phyloP scores from a whole-genome alignment of 2,888 invertebrate species.

The Julus scandinavius region DNA sequence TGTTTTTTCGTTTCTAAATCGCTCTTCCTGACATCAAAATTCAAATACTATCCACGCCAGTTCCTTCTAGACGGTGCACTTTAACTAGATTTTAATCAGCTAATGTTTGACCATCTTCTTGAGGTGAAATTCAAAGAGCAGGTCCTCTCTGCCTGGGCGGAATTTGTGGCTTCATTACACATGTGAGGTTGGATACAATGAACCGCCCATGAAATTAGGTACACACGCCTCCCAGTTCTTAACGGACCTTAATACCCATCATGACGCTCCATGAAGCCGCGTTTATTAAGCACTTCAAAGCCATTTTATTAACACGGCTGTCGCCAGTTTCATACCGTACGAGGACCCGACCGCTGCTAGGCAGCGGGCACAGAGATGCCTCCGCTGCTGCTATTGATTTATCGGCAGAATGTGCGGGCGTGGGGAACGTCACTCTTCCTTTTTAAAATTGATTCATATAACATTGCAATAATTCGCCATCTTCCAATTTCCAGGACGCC shows the following conservation, averaged over 20 bases:
- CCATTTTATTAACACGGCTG: background rate
- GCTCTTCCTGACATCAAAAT: too few species aligned
- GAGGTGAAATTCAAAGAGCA: too few species aligned
- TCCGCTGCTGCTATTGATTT: background rate
- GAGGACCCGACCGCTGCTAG: background rate
- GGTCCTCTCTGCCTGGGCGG: too few species aligned
- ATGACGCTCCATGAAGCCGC: slow-evolving; percentile 7
- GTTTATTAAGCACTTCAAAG: slow-evolving; percentile 10
- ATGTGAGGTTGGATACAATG: too few species aligned
- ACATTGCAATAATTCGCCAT: background rate
- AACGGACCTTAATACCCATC: background rate
- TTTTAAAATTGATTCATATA: slow-evolving; percentile 14
- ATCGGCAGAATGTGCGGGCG: background rate
- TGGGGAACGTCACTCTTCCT: background rate
- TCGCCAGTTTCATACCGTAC: background rate
- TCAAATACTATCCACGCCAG: too few species aligned
- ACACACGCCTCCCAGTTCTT: background rate
- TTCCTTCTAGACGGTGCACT: too few species aligned
- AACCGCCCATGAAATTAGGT: too few species aligned
- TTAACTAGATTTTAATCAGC: too few species aligned
- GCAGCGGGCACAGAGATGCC: background rate
- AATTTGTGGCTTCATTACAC: too few species aligned
- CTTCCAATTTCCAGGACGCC: background rate
- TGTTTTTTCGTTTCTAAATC: too few species aligned
- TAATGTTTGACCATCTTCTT: too few species aligned